Base-by-base conservation (phyloP, 2,113 vertebrate species). In the Rhabdomys dilectus region DNA sequence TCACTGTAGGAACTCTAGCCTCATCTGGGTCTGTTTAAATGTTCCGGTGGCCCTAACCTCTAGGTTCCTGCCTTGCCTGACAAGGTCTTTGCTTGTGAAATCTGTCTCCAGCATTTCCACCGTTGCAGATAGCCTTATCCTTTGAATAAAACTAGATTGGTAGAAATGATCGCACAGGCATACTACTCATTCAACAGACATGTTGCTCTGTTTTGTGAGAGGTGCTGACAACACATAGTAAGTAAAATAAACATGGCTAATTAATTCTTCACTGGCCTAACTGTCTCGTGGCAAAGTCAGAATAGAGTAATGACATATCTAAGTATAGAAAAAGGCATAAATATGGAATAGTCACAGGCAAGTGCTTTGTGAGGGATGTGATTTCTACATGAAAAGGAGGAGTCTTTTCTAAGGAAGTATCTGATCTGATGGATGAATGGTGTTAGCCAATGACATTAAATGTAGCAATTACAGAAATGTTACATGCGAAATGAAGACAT, bases 381-480 rank as follows among this genome's bases (percentile, higher is more conserved):
- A 89, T 42, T 72, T 42, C 66, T 66, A 45, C 7, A 89, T 21
- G 7, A 7, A n/a, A 39, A 70, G 53, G 45, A n/a, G 73, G 66
- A 58, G 77, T 56, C 73, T 58, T 94, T 96, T 48, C 78, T 77
- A 10, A 96, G 75, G n/a, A 82, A 64, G 17, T 45, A 11, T 21
- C 36, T 36, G 7, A 36, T 88, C 22, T 85, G n/a, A 82, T 96
- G 17, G 29, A 45, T 78, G 31, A 72, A 19, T 93, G 15, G 22
- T 64, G 21, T 87, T 91, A 62, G 56, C 72, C 3, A 68, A 26
- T 53, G 36, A n/a, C 36, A 75, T 77, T 73, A 29, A 73, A 56
- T 60, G 21, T 0, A 76, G n/a, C 48, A 95, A 53, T 36, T 53
- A 48, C 89, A 94, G 39, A 48, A 48, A 66, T 51, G 17, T 3